Evolutionary conservation across 2,888 invertebrate species (phyloP).

Genomic region (Stegophylla sp.): DNA sequence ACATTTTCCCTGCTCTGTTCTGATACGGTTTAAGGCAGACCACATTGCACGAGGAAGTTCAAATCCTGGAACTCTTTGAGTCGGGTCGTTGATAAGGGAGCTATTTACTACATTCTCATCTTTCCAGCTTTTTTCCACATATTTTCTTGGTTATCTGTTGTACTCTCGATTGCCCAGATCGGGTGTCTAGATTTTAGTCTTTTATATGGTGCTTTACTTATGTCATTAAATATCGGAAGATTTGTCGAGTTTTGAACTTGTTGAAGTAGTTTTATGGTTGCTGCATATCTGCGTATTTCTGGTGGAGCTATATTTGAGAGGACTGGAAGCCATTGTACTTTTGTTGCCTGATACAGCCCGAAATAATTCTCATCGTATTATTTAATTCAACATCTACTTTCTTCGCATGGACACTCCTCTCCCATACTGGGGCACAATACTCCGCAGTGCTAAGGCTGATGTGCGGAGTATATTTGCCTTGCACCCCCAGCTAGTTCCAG

Average conservation of each 20-base stretch:
- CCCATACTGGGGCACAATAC: conserved; percentile 52
- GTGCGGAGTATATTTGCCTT: conserved; percentile 17
- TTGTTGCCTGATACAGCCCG: conserved; percentile 16
- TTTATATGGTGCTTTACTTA: no score
- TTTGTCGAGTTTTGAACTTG: no score
- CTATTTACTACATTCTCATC: neutral
- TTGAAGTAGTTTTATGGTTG: no score
- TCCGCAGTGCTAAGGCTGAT: conserved; percentile 51
- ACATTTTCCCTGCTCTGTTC: neutral
- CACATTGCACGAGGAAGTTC: no score
- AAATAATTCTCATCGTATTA: conserved; percentile 46
- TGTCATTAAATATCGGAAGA: conserved; percentile 2
- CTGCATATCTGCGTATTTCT: no score
- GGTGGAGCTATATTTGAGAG: no score
- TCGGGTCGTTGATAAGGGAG: neutral
- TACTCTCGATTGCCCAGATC: neutral
- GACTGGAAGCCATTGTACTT: no score
- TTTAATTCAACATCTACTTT: conserved; percentile 52
- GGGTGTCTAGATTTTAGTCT: neutral
- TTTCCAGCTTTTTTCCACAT: conserved; percentile 5
- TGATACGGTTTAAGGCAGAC: no score
- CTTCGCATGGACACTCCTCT: conserved; percentile 36
- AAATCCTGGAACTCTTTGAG: neutral
- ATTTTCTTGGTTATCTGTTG: no score
- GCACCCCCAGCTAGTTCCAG: conserved; percentile 53